These are phyloP conservation scores for Lithophane ornitopus DNA, from an alignment of 2,888 invertebrate genomes.

Conservation along the genomic window DNA sequence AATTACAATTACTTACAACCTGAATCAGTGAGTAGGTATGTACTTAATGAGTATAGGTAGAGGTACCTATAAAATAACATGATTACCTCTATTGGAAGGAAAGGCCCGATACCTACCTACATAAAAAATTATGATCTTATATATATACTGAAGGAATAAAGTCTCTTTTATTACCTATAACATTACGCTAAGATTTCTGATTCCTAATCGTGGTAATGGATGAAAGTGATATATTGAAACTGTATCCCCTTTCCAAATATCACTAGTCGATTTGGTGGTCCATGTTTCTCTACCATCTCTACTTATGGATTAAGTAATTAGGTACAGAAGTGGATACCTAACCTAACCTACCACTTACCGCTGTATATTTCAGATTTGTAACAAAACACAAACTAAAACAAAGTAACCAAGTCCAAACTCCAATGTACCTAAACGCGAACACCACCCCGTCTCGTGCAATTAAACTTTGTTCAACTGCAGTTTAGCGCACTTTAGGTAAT, in stretches of 20 bases:
- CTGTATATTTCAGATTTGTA: neutral
- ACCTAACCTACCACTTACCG: neutral
- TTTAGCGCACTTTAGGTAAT: slow-evolving; percentile 38
- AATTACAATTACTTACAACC: neutral
- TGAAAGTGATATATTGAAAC: slow-evolving; percentile 6
- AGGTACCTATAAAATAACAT: neutral
- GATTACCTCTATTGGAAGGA: neutral
- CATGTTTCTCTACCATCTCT: too few relatives aligned
- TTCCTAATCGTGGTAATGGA: slow-evolving; percentile 6
- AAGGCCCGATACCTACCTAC: neutral
- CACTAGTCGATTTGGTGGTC: neutral
- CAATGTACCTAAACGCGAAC: slow-evolving; percentile 34
- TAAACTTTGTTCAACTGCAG: slow-evolving; percentile 56
- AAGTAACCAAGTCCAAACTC: slow-evolving; percentile 27
- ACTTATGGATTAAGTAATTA: neutral
- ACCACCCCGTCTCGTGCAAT: slow-evolving; percentile 41
- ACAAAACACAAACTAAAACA: slow-evolving; percentile 22
- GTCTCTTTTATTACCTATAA: slow-evolving; percentile 1
- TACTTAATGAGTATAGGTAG: too few relatives aligned
- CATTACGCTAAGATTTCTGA: neutral
- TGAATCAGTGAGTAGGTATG: neutral
- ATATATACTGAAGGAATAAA: neutral
- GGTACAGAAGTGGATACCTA: neutral
- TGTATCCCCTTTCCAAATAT: neutral
- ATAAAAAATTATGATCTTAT: slow-evolving; percentile 4